Conservation (phyloP, 2,888 invertebrate species). For the Aspidiotus destructor region DNA sequence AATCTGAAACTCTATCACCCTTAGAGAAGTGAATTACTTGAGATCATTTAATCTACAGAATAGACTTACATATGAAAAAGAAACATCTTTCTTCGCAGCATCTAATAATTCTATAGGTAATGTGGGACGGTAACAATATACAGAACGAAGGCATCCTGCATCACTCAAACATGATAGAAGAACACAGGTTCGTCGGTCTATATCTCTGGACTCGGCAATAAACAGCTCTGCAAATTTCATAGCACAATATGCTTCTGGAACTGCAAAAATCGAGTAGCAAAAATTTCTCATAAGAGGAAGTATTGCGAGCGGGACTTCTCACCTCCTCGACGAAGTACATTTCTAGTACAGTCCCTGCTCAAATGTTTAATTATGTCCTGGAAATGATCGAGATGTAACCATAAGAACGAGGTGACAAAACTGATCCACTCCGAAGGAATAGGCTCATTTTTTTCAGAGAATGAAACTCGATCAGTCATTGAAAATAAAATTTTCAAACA, state of each 20-base stretch:
- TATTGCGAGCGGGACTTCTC: background rate
- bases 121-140: background rate
- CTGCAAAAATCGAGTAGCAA: background rate
- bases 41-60: background rate
- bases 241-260: no score
- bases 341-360: conserved; percentile 47
- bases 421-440: background rate
- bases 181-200: conserved; percentile 12
- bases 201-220: background rate
- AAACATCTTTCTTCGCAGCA: conserved; percentile 8
- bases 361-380: conserved; percentile 57
- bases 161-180: background rate
- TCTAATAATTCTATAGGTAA: conserved; percentile 7
- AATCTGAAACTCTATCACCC: conserved; percentile 42
- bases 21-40: conserved; percentile 24
- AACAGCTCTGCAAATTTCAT: no score
- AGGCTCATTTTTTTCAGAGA: background rate
- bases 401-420: conserved; percentile 46
- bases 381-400: conserved; percentile 54
- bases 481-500: conserved; percentile 8
- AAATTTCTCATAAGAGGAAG: conserved; percentile 1
- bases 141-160: background rate
- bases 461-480: background rate
- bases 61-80: conserved; percentile 7
- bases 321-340: conserved; percentile 43